Conservation (phyloP, 2,797 vertebrate genomes). For the Phalloptychus januarius region DNA sequence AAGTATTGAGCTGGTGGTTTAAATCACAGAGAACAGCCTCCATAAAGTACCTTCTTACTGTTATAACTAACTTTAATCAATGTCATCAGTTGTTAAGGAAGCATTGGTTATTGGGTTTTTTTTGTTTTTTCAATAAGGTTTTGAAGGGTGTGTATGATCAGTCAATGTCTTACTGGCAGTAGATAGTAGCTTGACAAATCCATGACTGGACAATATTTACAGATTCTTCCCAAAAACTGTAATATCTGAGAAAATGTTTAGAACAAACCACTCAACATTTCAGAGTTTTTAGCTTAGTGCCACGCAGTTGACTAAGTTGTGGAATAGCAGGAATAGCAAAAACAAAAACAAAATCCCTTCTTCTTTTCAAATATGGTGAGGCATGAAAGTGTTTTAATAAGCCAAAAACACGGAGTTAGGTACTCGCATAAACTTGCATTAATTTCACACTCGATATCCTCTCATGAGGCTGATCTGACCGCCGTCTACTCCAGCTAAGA, state of each 20-base stretch:
- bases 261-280: neutral
- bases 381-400: neutral
- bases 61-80: constrained; percentile 31
- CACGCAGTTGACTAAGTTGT: too few species aligned
- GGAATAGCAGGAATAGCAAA: too few species aligned
- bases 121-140: too few species aligned
- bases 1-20: constrained; percentile 7
- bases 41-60: constrained; percentile 12
- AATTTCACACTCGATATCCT: neutral
- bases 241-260: neutral
- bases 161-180: neutral
- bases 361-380: neutral
- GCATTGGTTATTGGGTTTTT: constrained; percentile 6
- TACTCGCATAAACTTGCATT: neutral
- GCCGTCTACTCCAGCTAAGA: constrained; percentile 1
- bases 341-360: too few species aligned
- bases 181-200: neutral
- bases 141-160: neutral
- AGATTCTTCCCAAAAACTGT: neutral
- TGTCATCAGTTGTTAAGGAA: constrained; percentile 35
- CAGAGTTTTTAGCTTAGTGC: too few species aligned
- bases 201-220: neutral
- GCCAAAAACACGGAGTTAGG: neutral
- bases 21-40: constrained; percentile 17
- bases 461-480: neutral